Base-by-base conservation (phyloP, 2,797 vertebrate genomes). In the Gymnodraco acuticeps region DNA sequence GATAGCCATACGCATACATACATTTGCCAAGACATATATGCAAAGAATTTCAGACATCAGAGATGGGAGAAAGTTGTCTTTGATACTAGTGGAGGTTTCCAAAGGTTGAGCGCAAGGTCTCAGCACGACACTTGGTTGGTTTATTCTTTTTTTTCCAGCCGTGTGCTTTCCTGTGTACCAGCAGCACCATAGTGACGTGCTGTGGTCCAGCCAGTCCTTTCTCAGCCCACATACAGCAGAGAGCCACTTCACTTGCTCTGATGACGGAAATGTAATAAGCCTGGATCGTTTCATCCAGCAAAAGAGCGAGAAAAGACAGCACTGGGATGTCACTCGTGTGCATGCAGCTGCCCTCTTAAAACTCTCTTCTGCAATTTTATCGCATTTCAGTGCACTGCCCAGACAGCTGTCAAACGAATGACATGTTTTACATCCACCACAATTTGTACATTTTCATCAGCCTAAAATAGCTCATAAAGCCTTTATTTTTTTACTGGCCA, bases 401-500 rank as follows among this genome's bases (percentile, higher is more conserved):
- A 83, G 88, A 86, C 88, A 90, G 84, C 88, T 90, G 89, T 90
- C 88, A 84, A 75, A 71, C 54, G 31, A 77, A 80, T 83, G 63
- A 85, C 87, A 70, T 86, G 81, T 89, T 90, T 90, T 83, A 92
- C 83, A 90, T 85, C 78, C 73, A 55, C 63, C 68, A 52, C 87
- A 82, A 89, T 91, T 92, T 92, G 90, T 84, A 71, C 78, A 80
- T 87, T 87, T 89, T 88, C 81, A 87, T 87, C 79, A 84, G 75
- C 77, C 79, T 82, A 74, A 87, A 88, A 89, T 87, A 83, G 73
- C 78, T 84, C 54, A 73, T 82, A 79, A 89, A 87, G 71, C 60
- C 61, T 59, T 33, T 77, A n/a, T 89, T 75, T 86, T 79, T 86
- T 82, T 68, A 76, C 56, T 54, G 58, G 59, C 80, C 4, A 73